These are phyloP conservation scores for Diachasma alloeum DNA, from an alignment of 1,140 invertebrate species.

Conservation along the genomic window DNA sequence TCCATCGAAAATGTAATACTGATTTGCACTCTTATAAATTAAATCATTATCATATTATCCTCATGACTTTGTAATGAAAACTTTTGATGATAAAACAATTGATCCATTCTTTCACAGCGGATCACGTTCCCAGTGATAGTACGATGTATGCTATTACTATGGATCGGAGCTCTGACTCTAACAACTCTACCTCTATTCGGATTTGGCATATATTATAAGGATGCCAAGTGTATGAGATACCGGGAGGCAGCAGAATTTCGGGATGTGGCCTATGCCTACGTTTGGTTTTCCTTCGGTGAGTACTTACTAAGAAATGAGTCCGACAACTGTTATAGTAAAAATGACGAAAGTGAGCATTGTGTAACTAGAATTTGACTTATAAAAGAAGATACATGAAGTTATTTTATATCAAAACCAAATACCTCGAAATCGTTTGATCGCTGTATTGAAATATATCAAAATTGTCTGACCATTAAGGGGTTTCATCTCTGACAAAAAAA, in stretches of 20 bases:
- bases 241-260: constrained; percentile 70
- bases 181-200: constrained; percentile 81
- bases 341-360: too few species aligned
- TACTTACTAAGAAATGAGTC: constrained; percentile 41
- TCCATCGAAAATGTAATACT: too few species aligned
- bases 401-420: too few species aligned
- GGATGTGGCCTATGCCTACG: constrained; percentile 79
- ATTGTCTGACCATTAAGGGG: too few species aligned
- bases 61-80: too few species aligned
- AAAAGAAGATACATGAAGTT: too few species aligned
- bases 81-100: not conserved
- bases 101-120: constrained; percentile 67
- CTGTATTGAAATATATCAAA: too few species aligned
- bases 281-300: constrained; percentile 85
- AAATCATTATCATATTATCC: too few species aligned
- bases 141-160: constrained; percentile 74
- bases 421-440: too few species aligned
- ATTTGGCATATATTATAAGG: constrained; percentile 80
- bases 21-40: too few species aligned
- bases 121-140: constrained; percentile 82
- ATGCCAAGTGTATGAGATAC: constrained; percentile 73
- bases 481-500: too few species aligned
- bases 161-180: constrained; percentile 73
- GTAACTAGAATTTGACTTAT: too few species aligned
- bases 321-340: not conserved